Percentiles rank a stretch among this genome's conserved stretches.
Evolutionary conservation across 2,888 invertebrate species (phyloP).

Genomic region (Lasioglossum zephyrum): DNA sequence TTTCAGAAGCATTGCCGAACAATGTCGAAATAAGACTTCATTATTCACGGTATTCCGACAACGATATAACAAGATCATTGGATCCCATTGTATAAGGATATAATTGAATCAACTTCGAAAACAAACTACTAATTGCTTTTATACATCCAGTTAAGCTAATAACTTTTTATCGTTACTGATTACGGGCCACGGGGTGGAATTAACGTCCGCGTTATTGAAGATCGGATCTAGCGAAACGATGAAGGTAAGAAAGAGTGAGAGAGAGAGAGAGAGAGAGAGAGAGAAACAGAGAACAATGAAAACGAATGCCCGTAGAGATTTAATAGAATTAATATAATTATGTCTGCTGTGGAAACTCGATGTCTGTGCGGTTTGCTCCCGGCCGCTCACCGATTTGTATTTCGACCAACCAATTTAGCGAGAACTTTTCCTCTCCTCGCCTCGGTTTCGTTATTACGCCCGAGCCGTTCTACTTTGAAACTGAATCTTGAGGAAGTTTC

Average conservation of each 20-base stretch:
- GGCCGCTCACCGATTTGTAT: slow-evolving; percentile 59
- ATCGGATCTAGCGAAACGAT: neutral
- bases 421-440: slow-evolving; percentile 51
- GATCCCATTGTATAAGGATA: neutral
- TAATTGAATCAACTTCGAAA: neutral
- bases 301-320: neutral
- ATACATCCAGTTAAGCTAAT: neutral
- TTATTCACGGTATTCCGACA: neutral
- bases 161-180: neutral
- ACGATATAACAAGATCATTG: neutral
- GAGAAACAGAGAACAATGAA: neutral
- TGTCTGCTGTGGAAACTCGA: slow-evolving; percentile 24
- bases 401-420: slow-evolving; percentile 59
- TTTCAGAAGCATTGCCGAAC: neutral
- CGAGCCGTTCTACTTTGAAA: slow-evolving; percentile 51
- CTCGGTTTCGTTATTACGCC: slow-evolving; percentile 63
- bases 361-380: slow-evolving; percentile 34
- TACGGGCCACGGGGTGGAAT: neutral
- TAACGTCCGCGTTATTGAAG: neutral
- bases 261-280: neutral
- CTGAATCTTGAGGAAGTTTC: slow-evolving; percentile 60
- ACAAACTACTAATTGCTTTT: neutral
- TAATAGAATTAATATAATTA: slow-evolving; percentile 43
- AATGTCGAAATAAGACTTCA: neutral
- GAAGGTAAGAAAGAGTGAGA: neutral